Evolutionary conservation across 1,140 invertebrate species (phyloP).

Genomic region (Lordiphosa collinella): DNA sequence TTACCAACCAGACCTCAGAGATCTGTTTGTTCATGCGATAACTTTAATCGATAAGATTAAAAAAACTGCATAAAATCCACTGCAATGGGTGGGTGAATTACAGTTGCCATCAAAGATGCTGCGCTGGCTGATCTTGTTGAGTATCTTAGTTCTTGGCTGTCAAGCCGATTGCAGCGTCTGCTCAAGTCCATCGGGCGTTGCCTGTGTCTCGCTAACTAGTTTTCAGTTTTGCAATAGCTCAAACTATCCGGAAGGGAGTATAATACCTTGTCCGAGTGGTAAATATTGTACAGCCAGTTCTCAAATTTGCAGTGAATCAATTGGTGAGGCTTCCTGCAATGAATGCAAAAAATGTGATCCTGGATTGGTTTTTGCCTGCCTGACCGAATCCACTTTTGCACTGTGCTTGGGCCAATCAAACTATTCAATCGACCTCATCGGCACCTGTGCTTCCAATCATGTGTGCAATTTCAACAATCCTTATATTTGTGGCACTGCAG

Average conservation of each 20-base stretch:
- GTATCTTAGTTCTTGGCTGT: constrained; percentile 4
- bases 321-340: neutral
- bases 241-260: constrained; percentile 6
- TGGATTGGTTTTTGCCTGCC: constrained; percentile 20
- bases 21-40: too few species aligned
- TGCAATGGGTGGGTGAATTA: neutral
- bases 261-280: constrained; percentile 24
- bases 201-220: constrained; percentile 33
- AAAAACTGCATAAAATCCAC: constrained; percentile 13
- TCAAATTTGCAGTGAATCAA: constrained; percentile 7
- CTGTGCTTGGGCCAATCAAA: constrained; percentile 19
- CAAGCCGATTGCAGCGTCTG: constrained; percentile 40
- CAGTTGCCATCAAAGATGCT: constrained; percentile 38
- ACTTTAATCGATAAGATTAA: constrained; percentile 42
- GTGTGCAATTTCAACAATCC: constrained; percentile 22
- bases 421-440: constrained; percentile 15
- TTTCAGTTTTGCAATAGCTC: constrained; percentile 31
- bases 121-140: constrained; percentile 18
- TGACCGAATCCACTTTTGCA: constrained; percentile 23
- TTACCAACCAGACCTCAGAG: too few species aligned
- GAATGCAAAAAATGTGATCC: neutral
- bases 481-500: constrained; percentile 22
- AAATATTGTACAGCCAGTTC: constrained; percentile 27
- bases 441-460: constrained; percentile 19
- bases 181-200: constrained; percentile 3